Conservation (phyloP, 2,113 vertebrate genomes). For the Bufo bufo region DNA sequence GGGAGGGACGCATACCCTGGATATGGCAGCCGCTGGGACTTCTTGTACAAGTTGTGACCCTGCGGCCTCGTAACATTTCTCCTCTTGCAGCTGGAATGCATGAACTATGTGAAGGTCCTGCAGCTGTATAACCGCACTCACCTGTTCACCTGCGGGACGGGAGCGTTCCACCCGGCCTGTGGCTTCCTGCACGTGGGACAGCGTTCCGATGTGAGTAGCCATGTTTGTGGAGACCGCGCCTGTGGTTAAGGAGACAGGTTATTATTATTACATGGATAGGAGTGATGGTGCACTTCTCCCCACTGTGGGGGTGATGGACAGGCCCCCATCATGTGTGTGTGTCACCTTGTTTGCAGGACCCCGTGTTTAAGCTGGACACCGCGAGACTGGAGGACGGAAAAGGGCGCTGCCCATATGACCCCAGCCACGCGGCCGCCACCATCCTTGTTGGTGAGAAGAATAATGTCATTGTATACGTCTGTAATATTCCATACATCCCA, state of each 20-base stretch:
- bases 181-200: conserved; percentile 88
- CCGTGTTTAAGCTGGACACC: conserved; percentile 81
- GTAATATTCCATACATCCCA: not conserved
- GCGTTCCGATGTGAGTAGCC: conserved; percentile 80
- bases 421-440: conserved; percentile 83
- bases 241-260: not conserved
- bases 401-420: conserved; percentile 94
- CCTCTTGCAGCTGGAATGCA: conserved; percentile 84
- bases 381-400: conserved; percentile 85
- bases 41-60: conserved; percentile 17
- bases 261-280: too few species aligned
- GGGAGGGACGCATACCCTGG: not conserved
- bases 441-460: conserved; percentile 86
- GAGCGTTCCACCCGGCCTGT: conserved; percentile 93
- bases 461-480: too few species aligned
- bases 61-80: not conserved
- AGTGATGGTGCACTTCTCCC: too few species aligned
- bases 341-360: conserved; percentile 74
- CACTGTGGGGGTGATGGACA: too few species aligned
- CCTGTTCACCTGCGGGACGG: conserved; percentile 90
- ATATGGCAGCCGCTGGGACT: not conserved
- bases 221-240: not conserved
- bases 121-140: conserved; percentile 92
- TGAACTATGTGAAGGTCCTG: conserved; percentile 94
- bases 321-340: too few species aligned